Conservation (phyloP, 2,888 invertebrate species). For the Heteromyza rotundicornis region DNA sequence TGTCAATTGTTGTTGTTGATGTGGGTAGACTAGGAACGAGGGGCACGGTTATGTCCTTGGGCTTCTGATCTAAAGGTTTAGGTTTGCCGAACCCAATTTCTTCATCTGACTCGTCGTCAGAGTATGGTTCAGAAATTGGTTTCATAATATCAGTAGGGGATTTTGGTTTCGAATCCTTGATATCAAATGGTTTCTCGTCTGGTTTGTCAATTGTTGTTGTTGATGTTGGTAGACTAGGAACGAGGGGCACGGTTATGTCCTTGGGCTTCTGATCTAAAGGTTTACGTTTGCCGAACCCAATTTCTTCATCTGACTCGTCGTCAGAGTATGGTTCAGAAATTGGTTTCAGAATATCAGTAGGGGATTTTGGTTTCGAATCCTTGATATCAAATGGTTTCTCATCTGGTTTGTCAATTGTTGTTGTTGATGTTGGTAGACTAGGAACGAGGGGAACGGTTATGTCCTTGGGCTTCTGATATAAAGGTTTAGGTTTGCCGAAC, state of each 20-base stretch:
- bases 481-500: background rate
- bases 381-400: slow-evolving; percentile 3
- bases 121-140: background rate
- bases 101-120: background rate
- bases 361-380: background rate
- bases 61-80: background rate
- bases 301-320: slow-evolving; percentile 14
- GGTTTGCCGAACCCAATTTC: background rate
- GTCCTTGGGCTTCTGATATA: background rate
- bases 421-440: background rate
- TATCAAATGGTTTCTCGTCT: background rate
- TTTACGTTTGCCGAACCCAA: too few species aligned
- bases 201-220: background rate
- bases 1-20: background rate
- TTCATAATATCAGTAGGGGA: slow-evolving; percentile 2
- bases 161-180: slow-evolving; percentile 1
- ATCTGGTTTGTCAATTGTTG: background rate
- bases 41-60: slow-evolving; percentile 3
- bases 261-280: too few species aligned
- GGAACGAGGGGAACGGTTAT: background rate
- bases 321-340: slow-evolving; percentile 5
- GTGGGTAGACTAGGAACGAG: background rate
- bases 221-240: background rate
- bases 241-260: background rate
- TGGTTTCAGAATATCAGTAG: background rate